phyloP scores from a whole-genome alignment of 2,113 vertebrate species.

The Pycnonotus jocosus region DNA sequence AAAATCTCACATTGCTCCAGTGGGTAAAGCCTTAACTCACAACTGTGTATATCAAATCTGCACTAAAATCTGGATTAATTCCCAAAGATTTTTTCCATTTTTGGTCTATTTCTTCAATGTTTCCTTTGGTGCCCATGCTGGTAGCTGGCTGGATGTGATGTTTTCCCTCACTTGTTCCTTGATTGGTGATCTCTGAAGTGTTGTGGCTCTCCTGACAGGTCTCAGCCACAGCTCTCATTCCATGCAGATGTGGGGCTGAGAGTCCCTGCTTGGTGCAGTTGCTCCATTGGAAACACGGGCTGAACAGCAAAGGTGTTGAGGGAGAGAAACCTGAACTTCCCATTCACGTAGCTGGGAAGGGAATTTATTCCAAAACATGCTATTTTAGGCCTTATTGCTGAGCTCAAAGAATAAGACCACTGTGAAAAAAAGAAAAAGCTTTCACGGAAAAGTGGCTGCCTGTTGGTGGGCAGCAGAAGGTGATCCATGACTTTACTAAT shows the following conservation, averaged over 20 bases:
- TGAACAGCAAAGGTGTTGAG: neutral
- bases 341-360: neutral
- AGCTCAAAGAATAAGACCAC: neutral
- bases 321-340: neutral
- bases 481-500: neutral
- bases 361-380: neutral
- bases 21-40: neutral
- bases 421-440: neutral
- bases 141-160: neutral
- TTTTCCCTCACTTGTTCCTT: neutral
- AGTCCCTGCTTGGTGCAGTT: neutral
- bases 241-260: neutral
- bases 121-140: conserved; percentile 2
- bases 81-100: neutral
- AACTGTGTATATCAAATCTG: neutral
- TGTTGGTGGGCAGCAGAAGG: neutral
- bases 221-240: neutral
- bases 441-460: neutral
- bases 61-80: neutral
- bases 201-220: neutral
- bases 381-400: conserved; percentile 6
- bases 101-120: neutral
- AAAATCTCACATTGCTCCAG: neutral
- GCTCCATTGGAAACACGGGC: neutral
- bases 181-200: neutral